A percentile compares a stretch with the other conserved stretches of the same genome.
These are phyloP conservation scores for Neoitamus cyanurus DNA, from an alignment of 2,888 invertebrate species.

Conservation along the genomic window DNA sequence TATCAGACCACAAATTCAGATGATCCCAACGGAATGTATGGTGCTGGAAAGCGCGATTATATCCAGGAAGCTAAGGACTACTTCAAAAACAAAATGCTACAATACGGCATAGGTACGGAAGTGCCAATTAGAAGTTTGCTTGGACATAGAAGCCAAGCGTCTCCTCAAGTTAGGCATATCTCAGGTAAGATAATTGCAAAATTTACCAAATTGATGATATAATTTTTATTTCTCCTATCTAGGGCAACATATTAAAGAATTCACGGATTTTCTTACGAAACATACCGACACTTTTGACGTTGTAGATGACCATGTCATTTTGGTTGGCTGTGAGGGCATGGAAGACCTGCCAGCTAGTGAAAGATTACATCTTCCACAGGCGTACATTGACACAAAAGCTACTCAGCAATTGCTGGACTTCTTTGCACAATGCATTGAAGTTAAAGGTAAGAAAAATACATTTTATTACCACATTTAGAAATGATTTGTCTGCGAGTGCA, in stretches of 20 bases:
- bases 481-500: no score
- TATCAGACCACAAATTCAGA: conserved; percentile 77
- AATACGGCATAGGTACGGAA: conserved; percentile 95
- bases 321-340: conserved; percentile 77
- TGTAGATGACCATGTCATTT: conserved; percentile 84
- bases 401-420: conserved; percentile 86
- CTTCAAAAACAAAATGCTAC: conserved; percentile 93
- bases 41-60: conserved; percentile 82
- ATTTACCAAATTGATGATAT: neutral
- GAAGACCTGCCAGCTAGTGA: conserved; percentile 76
- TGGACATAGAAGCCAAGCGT: conserved; percentile 96
- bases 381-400: conserved; percentile 83
- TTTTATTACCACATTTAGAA: no score
- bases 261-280: conserved; percentile 86
- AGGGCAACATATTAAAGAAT: conserved; percentile 93
- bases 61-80: conserved; percentile 97
- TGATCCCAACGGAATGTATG: conserved; percentile 65
- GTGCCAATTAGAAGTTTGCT: conserved; percentile 96
- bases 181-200: conserved; percentile 70
- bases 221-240: neutral
- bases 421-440: conserved; percentile 83
- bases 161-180: conserved; percentile 96
- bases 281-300: conserved; percentile 89
- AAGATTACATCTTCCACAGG: conserved; percentile 76
- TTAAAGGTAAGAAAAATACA: conserved; percentile 70